These are phyloP conservation scores for Rugalucina vietnamica DNA, from an alignment of 2,888 invertebrate genomes.

Conservation along the genomic window DNA sequence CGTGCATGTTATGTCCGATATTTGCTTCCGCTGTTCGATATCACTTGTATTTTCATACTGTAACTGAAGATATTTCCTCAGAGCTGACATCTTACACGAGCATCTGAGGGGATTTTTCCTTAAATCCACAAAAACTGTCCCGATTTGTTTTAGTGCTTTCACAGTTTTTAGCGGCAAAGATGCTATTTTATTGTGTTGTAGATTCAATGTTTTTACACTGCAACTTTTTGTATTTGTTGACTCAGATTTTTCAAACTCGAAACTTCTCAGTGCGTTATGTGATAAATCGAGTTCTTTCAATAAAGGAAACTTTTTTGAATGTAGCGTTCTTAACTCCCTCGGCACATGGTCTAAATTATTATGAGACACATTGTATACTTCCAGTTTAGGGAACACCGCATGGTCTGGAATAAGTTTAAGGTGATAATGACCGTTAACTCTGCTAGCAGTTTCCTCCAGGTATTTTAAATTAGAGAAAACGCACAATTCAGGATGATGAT, in stretches of 20 bases:
- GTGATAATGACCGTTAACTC: slow-evolving; percentile 53
- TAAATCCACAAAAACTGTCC: slow-evolving; percentile 49
- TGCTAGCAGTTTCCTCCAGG: slow-evolving; percentile 58
- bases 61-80: slow-evolving; percentile 43
- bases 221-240: slow-evolving; percentile 18
- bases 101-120: slow-evolving; percentile 54
- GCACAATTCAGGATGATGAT: slow-evolving; percentile 18
- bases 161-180: slow-evolving; percentile 30
- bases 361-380: slow-evolving; percentile 58
- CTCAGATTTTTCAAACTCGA: slow-evolving; percentile 53
- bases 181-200: slow-evolving; percentile 45
- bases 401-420: slow-evolving; percentile 55
- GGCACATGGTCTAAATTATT: slow-evolving; percentile 58
- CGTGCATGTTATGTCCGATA: slow-evolving; percentile 51
- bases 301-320: slow-evolving; percentile 51
- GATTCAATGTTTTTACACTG: slow-evolving; percentile 42
- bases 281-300: slow-evolving; percentile 55
- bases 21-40: slow-evolving; percentile 20
- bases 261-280: slow-evolving; percentile 43
- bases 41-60: slow-evolving; percentile 41
- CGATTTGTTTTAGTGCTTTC: slow-evolving; percentile 32
- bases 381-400: slow-evolving; percentile 52
- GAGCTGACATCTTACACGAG: slow-evolving; percentile 31
- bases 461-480: slow-evolving; percentile 43
- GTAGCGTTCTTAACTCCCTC: slow-evolving; percentile 34